A percentile compares a stretch with the other conserved stretches of the same genome.
These are phyloP conservation scores for Lerema accius DNA, from an alignment of 1,140 invertebrate species.

Conservation along the genomic window DNA sequence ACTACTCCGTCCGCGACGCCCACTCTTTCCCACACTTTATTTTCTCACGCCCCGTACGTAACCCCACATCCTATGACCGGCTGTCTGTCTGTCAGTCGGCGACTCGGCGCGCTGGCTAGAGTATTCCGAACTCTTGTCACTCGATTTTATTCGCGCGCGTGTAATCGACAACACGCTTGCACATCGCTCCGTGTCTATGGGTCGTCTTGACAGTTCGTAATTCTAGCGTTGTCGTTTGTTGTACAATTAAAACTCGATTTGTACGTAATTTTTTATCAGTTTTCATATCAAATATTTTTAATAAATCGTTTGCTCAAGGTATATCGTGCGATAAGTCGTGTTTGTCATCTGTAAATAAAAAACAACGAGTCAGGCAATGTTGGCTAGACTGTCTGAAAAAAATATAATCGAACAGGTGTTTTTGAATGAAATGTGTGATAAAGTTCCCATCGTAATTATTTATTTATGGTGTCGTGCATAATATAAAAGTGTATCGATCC, in stretches of 20 bases:
- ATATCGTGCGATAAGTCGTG: conserved; percentile 19
- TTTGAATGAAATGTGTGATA: conserved; percentile 76
- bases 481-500: conserved; percentile 73
- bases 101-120: conserved; percentile 52
- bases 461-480: conserved; percentile 77
- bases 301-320: conserved; percentile 14
- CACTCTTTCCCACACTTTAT: conserved; percentile 91
- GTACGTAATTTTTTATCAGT: conserved; percentile 63
- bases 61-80: conserved; percentile 87
- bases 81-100: conserved; percentile 61
- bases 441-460: conserved; percentile 78
- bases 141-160: conserved; percentile 68
- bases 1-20: conserved; percentile 86
- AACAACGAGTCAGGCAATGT: conserved; percentile 43
- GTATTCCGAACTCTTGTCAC: conserved; percentile 57
- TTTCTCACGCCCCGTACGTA: conserved; percentile 90
- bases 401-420: conserved; percentile 75
- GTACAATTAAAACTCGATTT: conserved; percentile 48
- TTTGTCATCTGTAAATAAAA: conserved; percentile 41
- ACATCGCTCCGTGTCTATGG: conserved; percentile 73
- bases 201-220: conserved; percentile 72
- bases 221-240: conserved; percentile 75
- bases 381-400: conserved; percentile 64
- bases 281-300: conserved; percentile 36
- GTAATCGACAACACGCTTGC: conserved; percentile 70